These are phyloP conservation scores for Aleiodes testaceus DNA, from an alignment of 2,888 invertebrate species.

Conservation along the genomic window DNA sequence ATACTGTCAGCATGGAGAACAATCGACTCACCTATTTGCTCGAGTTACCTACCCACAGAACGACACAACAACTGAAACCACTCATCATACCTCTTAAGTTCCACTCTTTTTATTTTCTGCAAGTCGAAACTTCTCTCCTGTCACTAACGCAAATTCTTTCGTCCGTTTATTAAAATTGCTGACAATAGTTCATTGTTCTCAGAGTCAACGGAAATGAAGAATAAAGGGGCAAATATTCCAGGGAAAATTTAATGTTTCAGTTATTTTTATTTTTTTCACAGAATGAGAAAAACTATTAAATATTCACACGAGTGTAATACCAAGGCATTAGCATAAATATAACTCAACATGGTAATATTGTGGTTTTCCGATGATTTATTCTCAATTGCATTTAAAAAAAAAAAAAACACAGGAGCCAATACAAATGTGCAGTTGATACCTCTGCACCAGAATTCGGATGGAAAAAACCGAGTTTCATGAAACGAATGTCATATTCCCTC, in stretches of 20 bases:
- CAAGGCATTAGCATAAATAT: constrained; percentile 21
- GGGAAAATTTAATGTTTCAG: not conserved
- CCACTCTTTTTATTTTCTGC: not conserved
- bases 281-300: not conserved
- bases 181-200: constrained; percentile 30
- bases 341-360: not conserved
- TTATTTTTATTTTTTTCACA: not conserved
- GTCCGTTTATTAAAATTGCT: constrained; percentile 29
- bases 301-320: not conserved
- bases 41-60: constrained; percentile 19
- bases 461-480: too few species aligned
- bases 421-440: not conserved
- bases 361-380: not conserved
- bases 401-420: too few species aligned
- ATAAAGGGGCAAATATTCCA: not conserved
- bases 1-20: not conserved
- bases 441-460: too few species aligned
- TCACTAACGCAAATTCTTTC: constrained; percentile 31
- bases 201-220: constrained; percentile 9
- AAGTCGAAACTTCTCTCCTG: constrained; percentile 21
- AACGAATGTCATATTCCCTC: constrained; percentile 9
- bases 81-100: constrained; percentile 15
- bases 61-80: constrained; percentile 9
- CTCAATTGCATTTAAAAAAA: not conserved
- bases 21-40: constrained; percentile 3